Evolutionary conservation across 2,797 vertebrate species (phyloP).

Genomic region (Poeciliopsis turneri): DNA sequence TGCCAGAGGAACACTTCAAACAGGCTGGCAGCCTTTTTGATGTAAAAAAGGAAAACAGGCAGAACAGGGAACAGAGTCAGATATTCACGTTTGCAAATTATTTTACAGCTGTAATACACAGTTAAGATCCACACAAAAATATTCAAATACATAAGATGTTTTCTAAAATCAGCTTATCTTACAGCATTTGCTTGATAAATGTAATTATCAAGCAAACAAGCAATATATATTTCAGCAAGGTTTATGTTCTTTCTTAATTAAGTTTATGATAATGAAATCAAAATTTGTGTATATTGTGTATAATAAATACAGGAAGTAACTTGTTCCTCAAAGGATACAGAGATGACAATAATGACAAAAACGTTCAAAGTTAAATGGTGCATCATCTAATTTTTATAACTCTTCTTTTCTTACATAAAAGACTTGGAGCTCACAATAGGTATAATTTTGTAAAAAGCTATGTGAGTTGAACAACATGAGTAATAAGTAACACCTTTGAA

Average conservation of each 20-base stretch:
- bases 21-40: slow-evolving; percentile 14
- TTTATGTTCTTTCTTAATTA: background rate
- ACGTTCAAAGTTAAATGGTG: background rate
- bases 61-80: background rate
- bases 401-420: background rate
- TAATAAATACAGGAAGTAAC: background rate
- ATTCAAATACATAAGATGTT: background rate
- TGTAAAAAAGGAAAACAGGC: background rate
- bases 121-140: background rate
- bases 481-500: no score
- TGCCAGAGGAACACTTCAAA: slow-evolving; percentile 49
- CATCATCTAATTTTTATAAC: background rate
- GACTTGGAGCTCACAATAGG: background rate
- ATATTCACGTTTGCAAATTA: background rate
- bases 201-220: background rate
- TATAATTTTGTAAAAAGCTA: background rate
- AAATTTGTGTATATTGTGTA: background rate
- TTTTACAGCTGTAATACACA: background rate
- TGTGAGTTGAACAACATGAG: background rate
- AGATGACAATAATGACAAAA: background rate
- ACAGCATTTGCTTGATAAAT: background rate
- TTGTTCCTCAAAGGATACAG: background rate
- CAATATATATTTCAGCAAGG: background rate
- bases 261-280: background rate
- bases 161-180: background rate